A percentile compares a stretch with the other conserved stretches of the same genome.
Conservation (phyloP, 2,113 vertebrate species). For the Lampris megalopsis region DNA sequence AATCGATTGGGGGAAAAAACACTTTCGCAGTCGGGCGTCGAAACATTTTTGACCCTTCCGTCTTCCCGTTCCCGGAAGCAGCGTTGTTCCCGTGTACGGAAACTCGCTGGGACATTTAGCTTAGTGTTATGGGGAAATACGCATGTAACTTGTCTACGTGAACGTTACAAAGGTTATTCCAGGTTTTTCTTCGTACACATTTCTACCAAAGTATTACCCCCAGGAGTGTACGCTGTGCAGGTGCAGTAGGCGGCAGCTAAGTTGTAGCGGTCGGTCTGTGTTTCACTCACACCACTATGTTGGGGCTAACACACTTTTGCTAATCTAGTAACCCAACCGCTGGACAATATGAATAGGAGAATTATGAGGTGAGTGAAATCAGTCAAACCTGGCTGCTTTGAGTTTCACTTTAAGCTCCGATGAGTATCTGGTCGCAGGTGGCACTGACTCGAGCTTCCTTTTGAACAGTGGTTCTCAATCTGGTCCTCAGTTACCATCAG, state of each 20-base stretch:
- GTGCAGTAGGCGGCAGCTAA: background rate
- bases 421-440: background rate
- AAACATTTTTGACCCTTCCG: conserved; percentile 46
- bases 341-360: conserved; percentile 62
- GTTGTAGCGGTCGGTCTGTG: background rate
- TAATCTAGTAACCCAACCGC: conserved; percentile 35
- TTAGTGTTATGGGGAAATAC: background rate
- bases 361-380: conserved; percentile 68
- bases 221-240: no score
- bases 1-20: no score
- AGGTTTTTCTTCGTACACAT: background rate
- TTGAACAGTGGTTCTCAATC: no score
- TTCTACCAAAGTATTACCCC: no score
- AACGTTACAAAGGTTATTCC: background rate
- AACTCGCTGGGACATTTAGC: no score
- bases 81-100: background rate
- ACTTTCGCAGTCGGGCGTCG: no score
- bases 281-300: conserved; percentile 30
- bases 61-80: conserved; percentile 15
- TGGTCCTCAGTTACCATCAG: no score
- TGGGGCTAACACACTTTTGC: conserved; percentile 15
- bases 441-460: background rate
- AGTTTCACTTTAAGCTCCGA: background rate
- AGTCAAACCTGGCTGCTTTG: background rate
- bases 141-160: background rate